phyloP scores from a whole-genome alignment of 2,797 vertebrate species.

The Semaprochilodus insignis region DNA sequence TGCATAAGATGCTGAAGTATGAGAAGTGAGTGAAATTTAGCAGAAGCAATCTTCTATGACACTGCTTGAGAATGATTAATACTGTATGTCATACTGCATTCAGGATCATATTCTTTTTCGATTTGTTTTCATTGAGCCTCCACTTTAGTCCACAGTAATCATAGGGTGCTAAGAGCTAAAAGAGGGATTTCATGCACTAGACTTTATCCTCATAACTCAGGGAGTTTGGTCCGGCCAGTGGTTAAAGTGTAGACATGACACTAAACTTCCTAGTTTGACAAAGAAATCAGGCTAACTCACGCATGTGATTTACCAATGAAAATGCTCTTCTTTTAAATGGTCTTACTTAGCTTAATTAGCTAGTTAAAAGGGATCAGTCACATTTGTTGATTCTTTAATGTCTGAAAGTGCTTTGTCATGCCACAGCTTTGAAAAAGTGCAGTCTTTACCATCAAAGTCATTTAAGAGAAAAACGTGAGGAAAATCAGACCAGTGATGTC shows the following conservation, averaged over 20 bases:
- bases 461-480: no score
- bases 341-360: no score
- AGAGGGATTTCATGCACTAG: background rate
- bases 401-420: no score
- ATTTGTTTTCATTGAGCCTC: background rate
- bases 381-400: no score
- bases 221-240: background rate
- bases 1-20: background rate
- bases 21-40: constrained; percentile 5
- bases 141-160: constrained; percentile 1
- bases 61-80: constrained; percentile 6
- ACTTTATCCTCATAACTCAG: background rate
- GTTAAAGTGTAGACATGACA: background rate
- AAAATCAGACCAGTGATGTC: no score
- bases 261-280: background rate
- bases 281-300: no score
- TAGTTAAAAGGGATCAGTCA: no score
- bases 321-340: background rate
- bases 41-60: background rate
- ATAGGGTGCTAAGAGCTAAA: background rate
- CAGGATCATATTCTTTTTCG: background rate
- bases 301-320: background rate
- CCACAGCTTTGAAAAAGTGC: no score
- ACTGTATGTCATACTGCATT: constrained; percentile 1
- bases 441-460: no score